phyloP scores from a whole-genome alignment of 2,888 invertebrate species.

The Pristionchus exspectatus region DNA sequence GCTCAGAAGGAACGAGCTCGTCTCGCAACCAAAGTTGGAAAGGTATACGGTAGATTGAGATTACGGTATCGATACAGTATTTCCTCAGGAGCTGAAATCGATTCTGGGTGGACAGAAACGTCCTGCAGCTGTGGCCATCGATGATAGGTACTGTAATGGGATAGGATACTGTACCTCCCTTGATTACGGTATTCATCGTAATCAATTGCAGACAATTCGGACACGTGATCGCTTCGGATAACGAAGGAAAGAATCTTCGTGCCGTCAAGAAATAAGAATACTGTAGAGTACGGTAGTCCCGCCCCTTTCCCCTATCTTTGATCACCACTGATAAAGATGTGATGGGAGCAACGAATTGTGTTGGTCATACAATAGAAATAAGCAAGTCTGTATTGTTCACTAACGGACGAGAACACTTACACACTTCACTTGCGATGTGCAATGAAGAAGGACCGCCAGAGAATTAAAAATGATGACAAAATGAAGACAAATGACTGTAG shows the following conservation, averaged over 20 bases:
- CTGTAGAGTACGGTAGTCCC: neutral
- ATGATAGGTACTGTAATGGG: neutral
- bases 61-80: neutral
- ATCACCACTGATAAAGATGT: neutral
- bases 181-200: neutral
- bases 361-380: too few species aligned
- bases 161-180: neutral
- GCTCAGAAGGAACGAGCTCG: constrained; percentile 56
- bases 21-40: constrained; percentile 1
- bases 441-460: too few species aligned
- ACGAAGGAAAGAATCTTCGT: constrained; percentile 52
- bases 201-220: constrained; percentile 25
- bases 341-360: neutral
- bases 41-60: constrained; percentile 4
- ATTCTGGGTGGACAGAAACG: constrained; percentile 31
- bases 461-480: too few species aligned
- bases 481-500: too few species aligned
- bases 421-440: too few species aligned
- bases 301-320: neutral
- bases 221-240: constrained; percentile 54
- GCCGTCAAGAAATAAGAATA: constrained; percentile 52
- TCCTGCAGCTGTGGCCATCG: constrained; percentile 1
- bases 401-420: too few species aligned
- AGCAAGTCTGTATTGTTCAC: too few species aligned
- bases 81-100: neutral